These are phyloP conservation scores for Ischnus inquisitorius DNA, from an alignment of 2,888 invertebrate genomes.

Conservation along the genomic window DNA sequence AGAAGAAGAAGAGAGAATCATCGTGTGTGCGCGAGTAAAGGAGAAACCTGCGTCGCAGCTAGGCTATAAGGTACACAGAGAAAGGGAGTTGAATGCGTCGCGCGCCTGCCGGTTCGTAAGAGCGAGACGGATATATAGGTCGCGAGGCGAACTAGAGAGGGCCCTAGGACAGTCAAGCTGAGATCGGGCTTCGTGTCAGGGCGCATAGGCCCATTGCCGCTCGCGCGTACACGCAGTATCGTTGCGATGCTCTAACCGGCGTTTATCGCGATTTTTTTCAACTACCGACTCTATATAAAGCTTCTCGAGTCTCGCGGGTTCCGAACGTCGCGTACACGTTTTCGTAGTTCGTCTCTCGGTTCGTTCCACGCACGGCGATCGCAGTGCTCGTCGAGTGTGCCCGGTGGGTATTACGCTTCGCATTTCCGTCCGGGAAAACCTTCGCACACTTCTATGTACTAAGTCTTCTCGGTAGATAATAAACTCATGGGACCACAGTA, in stretches of 20 bases:
- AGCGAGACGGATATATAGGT: constrained; percentile 55
- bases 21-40: constrained; percentile 54
- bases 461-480: background rate
- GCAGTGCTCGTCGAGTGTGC: background rate
- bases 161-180: constrained; percentile 72
- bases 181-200: constrained; percentile 72
- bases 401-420: background rate
- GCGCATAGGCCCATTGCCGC: constrained; percentile 52
- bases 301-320: background rate
- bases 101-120: constrained; percentile 18
- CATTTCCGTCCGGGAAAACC: constrained; percentile 3
- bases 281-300: background rate
- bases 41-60: constrained; percentile 52
- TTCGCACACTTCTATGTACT: background rate
- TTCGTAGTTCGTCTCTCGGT: constrained; percentile 4
- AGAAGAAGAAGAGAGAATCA: constrained; percentile 16
- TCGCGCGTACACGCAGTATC: background rate
- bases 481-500: background rate
- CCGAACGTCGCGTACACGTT: background rate
- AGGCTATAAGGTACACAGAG: constrained; percentile 25
- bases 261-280: constrained; percentile 29
- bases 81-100: constrained; percentile 37
- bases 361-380: background rate
- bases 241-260: background rate
- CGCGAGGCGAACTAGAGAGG: constrained; percentile 66